phyloP scores from a whole-genome alignment of 2,797 vertebrate genomes.

The Ciconia nigra region DNA sequence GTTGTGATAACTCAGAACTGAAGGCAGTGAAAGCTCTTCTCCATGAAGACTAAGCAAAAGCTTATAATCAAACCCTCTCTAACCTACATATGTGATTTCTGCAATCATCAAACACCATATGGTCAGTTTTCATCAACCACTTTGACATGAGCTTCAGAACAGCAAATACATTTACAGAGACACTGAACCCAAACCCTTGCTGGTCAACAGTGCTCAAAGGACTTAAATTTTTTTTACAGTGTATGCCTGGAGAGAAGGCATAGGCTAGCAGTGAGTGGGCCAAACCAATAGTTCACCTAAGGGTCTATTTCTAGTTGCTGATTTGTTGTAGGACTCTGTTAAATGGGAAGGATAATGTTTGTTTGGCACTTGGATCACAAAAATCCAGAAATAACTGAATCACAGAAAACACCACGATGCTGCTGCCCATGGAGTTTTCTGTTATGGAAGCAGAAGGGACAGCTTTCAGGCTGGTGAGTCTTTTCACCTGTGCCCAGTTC shows the following conservation, averaged over 20 bases:
- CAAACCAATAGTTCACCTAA: not conserved
- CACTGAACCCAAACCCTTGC: not conserved
- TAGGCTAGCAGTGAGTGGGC: not conserved
- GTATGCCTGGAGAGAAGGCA: not conserved
- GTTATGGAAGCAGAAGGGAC: not conserved
- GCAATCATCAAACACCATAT: not conserved
- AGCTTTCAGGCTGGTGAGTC: not conserved
- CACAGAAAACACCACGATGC: not conserved
- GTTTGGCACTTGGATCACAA: not conserved
- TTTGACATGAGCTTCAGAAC: not conserved
- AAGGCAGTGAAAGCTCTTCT: not conserved
- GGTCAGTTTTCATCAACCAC: not conserved
- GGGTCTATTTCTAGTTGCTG: not conserved
- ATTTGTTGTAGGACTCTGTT: not conserved
- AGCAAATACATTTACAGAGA: not conserved
- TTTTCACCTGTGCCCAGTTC: not conserved
- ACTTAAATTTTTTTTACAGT: not conserved
- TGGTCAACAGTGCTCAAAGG: not conserved
- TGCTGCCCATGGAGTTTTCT: not conserved
- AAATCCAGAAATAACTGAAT: not conserved
- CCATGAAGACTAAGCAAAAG: not conserved
- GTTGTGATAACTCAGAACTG: not conserved
- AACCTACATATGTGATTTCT: not conserved
- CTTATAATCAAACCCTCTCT: not conserved
- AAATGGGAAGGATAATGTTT: not conserved